These are phyloP conservation scores for Pseudopodoces humilis DNA, from an alignment of 2,113 vertebrate species.

Conservation along the genomic window DNA sequence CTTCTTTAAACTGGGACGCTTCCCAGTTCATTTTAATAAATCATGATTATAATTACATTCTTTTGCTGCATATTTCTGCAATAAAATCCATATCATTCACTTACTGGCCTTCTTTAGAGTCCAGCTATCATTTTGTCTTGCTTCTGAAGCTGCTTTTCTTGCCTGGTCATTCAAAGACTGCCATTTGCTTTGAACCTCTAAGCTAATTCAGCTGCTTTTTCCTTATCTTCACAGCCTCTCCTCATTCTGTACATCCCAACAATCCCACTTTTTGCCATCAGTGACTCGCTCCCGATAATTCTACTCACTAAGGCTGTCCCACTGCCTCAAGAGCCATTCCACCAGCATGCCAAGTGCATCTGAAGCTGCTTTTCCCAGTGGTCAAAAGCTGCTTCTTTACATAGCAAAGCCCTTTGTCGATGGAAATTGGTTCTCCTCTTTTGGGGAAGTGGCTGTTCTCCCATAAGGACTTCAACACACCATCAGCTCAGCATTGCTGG, in stretches of 20 bases:
- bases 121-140: background rate
- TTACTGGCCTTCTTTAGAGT: background rate
- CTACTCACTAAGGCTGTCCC: background rate
- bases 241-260: background rate
- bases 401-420: background rate
- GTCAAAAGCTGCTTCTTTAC: background rate
- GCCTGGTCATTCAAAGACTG: background rate
- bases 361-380: background rate
- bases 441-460: background rate
- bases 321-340: background rate
- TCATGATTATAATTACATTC: constrained; percentile 51
- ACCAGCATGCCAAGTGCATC: background rate
- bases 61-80: constrained; percentile 50
- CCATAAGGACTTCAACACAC: background rate
- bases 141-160: background rate
- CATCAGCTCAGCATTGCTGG: background rate
- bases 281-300: background rate
- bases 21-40: constrained; percentile 64
- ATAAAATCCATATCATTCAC: constrained; percentile 3
- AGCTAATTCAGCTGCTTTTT: background rate
- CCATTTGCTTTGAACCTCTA: background rate
- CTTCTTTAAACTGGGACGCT: constrained; percentile 16
- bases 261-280: background rate
- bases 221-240: background rate
- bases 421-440: background rate